Base-by-base conservation (phyloP, 2,888 invertebrate species). In the Megamerina dolium region DNA sequence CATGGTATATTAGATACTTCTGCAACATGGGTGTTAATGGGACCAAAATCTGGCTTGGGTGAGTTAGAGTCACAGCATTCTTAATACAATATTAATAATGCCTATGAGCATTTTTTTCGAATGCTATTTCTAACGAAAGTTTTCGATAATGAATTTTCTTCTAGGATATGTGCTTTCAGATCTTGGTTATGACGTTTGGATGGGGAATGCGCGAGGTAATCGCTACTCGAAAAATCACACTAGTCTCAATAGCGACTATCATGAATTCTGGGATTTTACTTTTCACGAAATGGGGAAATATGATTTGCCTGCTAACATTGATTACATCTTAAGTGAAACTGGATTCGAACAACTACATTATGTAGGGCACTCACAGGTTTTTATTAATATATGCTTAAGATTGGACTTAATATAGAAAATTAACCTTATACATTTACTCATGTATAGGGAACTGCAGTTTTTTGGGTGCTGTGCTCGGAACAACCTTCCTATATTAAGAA, bases 231-330 rank as follows among this genome's bases (percentile, higher is more conserved):
- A 67, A 41, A 66, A 64, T 44, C 73, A 73, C 52, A 63, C 68
- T 14, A 62, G 60, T 34, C 53, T 69, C 1, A 66, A 65, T 45
- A 66, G 66, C 19, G 61, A 68, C 46, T 61, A 63, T 45, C 65
- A 64, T 51, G 68, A 73, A 39, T 83, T 78, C 64, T 81, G 81
- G 81, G 71, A 75, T 51, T 82, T 75, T 55, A 83, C 83, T 48
- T 86, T 80, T 73, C 81, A 85, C 54, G 82, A 87, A 66, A 81
- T 84, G 77, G 85, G 83, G 1, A 58, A 74, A 41, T 78, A 79
- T 53, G 94, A 94, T 68, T 60, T 93, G 37, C 89, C 92, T 1
- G 79, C 87, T 1, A 86, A 83, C 76, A 82, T 95, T 38, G 85
- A 93, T 63, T 81, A 82, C 59, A 77, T 82, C 18, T 66, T 83